These are phyloP conservation scores for Equus przewalskii DNA, from an alignment of 2,113 vertebrate genomes.

Conservation along the genomic window DNA sequence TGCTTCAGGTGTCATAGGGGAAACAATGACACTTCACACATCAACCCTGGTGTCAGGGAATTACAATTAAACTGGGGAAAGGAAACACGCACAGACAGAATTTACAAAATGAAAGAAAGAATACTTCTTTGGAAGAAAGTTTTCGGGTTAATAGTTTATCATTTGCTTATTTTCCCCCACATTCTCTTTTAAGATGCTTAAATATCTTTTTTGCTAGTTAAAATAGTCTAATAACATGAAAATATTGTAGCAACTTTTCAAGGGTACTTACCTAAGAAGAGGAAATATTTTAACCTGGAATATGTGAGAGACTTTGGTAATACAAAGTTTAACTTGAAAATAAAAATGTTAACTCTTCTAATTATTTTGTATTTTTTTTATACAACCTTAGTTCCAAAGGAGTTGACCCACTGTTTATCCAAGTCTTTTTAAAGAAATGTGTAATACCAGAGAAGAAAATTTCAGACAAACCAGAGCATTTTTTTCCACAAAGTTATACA, in stretches of 20 bases:
- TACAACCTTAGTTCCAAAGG: conserved; percentile 30
- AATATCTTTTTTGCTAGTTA: neutral
- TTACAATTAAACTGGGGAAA: neutral
- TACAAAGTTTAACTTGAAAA: conserved; percentile 55
- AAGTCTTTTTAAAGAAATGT: conserved; percentile 45
- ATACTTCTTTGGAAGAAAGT: neutral
- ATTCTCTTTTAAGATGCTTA: conserved; percentile 35
- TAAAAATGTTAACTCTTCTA: conserved; percentile 15
- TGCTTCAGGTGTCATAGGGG: neutral
- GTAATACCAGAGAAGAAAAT: conserved; percentile 42
- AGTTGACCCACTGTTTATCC: conserved; percentile 19
- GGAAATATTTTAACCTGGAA: conserved; percentile 47
- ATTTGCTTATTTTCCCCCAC: neutral
- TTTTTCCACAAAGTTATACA: conserved; percentile 43
- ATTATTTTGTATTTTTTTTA: conserved; percentile 47
- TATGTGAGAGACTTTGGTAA: neutral
- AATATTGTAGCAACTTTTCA: neutral
- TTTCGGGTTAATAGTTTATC: neutral
- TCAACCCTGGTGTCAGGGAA: neutral
- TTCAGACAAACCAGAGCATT: conserved; percentile 33
- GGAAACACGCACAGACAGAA: neutral
- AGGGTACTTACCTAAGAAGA: neutral
- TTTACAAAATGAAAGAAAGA: neutral
- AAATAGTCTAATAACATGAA: conserved; percentile 27
- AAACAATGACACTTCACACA: neutral